A percentile compares a stretch with the other conserved stretches of the same genome.
These are phyloP conservation scores for Scomber scombrus DNA, from an alignment of 2,113 vertebrate species.

Conservation along the genomic window DNA sequence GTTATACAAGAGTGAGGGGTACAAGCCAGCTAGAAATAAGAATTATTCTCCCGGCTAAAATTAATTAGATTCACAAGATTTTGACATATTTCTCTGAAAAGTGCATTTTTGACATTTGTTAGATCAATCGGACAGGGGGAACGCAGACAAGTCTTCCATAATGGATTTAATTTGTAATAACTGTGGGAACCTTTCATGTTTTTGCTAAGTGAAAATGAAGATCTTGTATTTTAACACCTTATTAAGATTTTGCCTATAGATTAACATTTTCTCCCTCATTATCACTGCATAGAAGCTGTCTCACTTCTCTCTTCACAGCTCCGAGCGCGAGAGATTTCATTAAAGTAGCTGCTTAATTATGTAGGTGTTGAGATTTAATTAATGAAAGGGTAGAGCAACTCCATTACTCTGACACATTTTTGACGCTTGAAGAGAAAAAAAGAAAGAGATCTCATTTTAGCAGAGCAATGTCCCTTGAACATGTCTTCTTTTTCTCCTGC, in stretches of 20 bases:
- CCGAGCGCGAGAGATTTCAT: slow-evolving; percentile 86
- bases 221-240: slow-evolving; percentile 79
- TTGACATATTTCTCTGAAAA: slow-evolving; percentile 12
- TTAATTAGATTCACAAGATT: slow-evolving; percentile 33
- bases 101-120: slow-evolving; percentile 21
- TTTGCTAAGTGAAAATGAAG: slow-evolving; percentile 76
- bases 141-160: neutral
- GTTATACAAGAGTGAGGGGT: neutral
- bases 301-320: slow-evolving; percentile 75
- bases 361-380: slow-evolving; percentile 91
- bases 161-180: slow-evolving; percentile 39
- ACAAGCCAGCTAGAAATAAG: neutral
- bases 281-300: slow-evolving; percentile 70
- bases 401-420: slow-evolving; percentile 86
- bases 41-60: neutral
- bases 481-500: slow-evolving; percentile 30
- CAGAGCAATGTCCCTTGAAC: slow-evolving; percentile 60
- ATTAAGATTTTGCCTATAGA: slow-evolving; percentile 78
- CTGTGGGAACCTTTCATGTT: slow-evolving; percentile 61
- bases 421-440: slow-evolving; percentile 60
- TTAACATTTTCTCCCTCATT: slow-evolving; percentile 86
- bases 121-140: neutral
- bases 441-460: slow-evolving; percentile 56
- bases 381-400: slow-evolving; percentile 85
- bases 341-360: slow-evolving; percentile 89